Conservation (phyloP, 2,888 invertebrate genomes). For the Dione juno region DNA sequence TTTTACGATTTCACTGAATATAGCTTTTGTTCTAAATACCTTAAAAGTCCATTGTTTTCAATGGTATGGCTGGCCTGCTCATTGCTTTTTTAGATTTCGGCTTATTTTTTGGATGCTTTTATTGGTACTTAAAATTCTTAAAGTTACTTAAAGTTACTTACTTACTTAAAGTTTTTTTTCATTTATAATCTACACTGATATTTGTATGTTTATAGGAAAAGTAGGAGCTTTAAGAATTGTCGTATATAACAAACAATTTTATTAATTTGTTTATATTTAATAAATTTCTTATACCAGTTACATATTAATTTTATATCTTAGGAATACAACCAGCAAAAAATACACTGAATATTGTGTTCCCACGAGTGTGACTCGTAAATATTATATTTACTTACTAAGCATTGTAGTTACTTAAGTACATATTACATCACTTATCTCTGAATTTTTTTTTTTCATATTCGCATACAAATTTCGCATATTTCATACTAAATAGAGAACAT, state of each 20-base stretch:
- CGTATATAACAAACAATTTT: background rate
- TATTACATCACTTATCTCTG: background rate
- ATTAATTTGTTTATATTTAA: too few relatives aligned
- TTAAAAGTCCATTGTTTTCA: constrained; percentile 27
- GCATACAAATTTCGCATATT: background rate
- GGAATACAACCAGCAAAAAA: background rate
- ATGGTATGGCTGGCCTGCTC: background rate
- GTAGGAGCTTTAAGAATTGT: background rate
- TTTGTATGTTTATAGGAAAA: background rate
- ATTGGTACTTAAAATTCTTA: too few relatives aligned
- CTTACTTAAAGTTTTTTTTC: too few relatives aligned
- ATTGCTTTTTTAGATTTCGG: constrained; percentile 3
- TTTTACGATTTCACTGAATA: constrained; percentile 17
- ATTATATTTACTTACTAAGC: background rate
- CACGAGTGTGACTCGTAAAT: background rate
- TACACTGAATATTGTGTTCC: background rate
- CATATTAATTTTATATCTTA: background rate
- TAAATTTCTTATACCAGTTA: background rate
- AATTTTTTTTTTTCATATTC: background rate
- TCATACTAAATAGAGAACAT: too few relatives aligned
- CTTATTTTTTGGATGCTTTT: background rate
- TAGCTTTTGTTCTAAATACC: constrained; percentile 16
- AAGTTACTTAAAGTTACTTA: too few relatives aligned
- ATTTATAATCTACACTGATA: background rate
- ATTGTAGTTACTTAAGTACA: background rate